These are phyloP conservation scores for Psettodes erumei DNA, from an alignment of 2,113 vertebrate species.

Conservation along the genomic window DNA sequence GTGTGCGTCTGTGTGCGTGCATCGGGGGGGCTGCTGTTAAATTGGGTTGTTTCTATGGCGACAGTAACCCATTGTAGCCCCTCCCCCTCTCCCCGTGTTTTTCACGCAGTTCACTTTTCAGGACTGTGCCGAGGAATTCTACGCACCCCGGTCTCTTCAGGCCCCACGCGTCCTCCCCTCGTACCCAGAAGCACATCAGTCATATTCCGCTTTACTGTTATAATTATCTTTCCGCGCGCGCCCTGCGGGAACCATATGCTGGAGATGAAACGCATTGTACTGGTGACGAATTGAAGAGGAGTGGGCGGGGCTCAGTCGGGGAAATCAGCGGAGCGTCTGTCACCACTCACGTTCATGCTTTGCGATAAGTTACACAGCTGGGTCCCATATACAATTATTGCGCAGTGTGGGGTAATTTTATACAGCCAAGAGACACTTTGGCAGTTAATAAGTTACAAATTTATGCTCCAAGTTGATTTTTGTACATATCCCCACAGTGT, in stretches of 20 bases:
- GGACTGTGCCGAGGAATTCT: slow-evolving; percentile 63
- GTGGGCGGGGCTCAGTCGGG: background rate
- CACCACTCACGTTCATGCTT: slow-evolving; percentile 15
- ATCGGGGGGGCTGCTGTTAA: slow-evolving; percentile 9
- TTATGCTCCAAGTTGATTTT: background rate
- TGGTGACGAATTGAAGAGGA: slow-evolving; percentile 28
- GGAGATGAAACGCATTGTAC: background rate
- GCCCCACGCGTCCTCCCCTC: background rate
- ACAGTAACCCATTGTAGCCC: slow-evolving; percentile 29
- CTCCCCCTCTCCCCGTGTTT: background rate
- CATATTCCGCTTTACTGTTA: slow-evolving; percentile 52
- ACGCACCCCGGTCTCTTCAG: slow-evolving; percentile 37
- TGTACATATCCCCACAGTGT: background rate
- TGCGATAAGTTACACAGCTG: slow-evolving; percentile 22
- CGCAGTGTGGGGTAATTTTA: background rate
- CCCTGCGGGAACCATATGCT: slow-evolving; percentile 12
- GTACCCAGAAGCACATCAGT: slow-evolving; percentile 57
- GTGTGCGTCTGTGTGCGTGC: background rate
- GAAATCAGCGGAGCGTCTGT: slow-evolving; percentile 14
- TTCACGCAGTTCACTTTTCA: slow-evolving; percentile 48
- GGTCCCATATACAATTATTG: slow-evolving; percentile 10
- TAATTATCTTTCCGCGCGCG: slow-evolving; percentile 7
- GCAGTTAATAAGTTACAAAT: background rate
- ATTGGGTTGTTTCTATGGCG: slow-evolving; percentile 66
- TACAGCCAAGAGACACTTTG: background rate